Conservation (phyloP, 2,113 vertebrate genomes). For the Phylloscopus trochilus region DNA sequence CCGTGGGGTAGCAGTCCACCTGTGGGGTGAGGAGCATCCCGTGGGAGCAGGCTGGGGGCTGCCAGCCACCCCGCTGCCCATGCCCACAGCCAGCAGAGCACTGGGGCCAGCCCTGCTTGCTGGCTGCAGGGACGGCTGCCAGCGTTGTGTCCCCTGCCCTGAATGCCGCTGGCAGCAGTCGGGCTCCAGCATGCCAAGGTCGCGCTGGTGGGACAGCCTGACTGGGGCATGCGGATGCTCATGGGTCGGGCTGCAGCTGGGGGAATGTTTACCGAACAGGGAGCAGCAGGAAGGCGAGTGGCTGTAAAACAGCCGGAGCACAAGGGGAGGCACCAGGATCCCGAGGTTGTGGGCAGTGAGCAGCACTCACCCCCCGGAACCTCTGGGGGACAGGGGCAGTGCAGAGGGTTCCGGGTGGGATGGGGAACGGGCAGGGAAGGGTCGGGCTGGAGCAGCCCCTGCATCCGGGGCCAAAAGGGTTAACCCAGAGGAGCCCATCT, state of each 20-base stretch:
- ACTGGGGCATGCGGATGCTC: not conserved
- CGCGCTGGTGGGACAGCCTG: not conserved
- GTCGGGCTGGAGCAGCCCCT: not conserved
- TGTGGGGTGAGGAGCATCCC: constrained; percentile 10
- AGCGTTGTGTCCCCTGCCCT: not conserved
- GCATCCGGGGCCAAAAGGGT: not conserved
- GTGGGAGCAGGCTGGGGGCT: not conserved
- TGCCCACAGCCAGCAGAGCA: rapidly evolving
- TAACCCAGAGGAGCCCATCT: not conserved
- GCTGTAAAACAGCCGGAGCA: not conserved
- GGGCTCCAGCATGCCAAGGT: not conserved
- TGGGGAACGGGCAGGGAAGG: not conserved
- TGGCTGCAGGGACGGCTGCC: not conserved
- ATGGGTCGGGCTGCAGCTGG: not conserved
- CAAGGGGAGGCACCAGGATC: not conserved
- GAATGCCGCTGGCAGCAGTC: not conserved
- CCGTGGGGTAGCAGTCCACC: constrained; percentile 76
- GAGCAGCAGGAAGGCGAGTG: not conserved
- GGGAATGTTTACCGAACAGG: not conserved
- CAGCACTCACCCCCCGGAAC: not conserved
- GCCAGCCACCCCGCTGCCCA: rapidly evolving
- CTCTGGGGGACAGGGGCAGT: not conserved
- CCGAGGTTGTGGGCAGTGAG: rapidly evolving
- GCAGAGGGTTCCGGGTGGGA: not conserved
- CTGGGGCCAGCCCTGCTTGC: not conserved